Evolutionary conservation across 2,888 invertebrate species (phyloP).

Genomic region (Lordiphosa fenestrarum): DNA sequence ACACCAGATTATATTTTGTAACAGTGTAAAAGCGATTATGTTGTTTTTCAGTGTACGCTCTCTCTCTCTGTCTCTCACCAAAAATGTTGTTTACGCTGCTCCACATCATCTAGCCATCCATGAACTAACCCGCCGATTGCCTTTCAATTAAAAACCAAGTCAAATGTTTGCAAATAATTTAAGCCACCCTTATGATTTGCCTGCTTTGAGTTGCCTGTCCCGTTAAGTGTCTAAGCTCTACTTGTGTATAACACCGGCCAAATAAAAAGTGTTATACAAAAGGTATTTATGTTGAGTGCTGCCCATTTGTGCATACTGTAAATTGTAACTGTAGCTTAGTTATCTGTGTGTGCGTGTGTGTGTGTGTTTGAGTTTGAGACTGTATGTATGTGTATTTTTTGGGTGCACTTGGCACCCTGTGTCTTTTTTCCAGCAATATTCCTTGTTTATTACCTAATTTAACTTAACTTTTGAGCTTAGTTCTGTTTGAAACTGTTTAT

Average conservation of each 20-base stretch:
- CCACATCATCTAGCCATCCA: constrained; percentile 55
- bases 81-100: constrained; percentile 60
- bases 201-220: constrained; percentile 4
- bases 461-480: constrained; percentile 27
- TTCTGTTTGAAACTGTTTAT: constrained; percentile 27
- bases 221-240: background rate
- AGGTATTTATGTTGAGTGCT: too few species aligned
- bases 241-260: background rate
- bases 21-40: constrained; percentile 75
- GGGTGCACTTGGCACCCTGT: background rate
- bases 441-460: constrained; percentile 5
- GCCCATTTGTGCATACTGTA: too few species aligned
- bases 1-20: constrained; percentile 53
- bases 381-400: too few species aligned
- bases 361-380: too few species aligned
- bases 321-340: too few species aligned
- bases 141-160: constrained; percentile 13
- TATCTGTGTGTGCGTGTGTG: too few species aligned
- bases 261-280: too few species aligned
- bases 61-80: constrained; percentile 30
- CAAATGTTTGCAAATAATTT: too few species aligned
- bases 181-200: constrained; percentile 16
- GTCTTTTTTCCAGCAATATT: too few species aligned
- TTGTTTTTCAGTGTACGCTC: constrained; percentile 74
- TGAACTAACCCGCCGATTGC: constrained; percentile 68